Conservation (phyloP, 2,797 vertebrate genomes). For the Danio jaintianensis region DNA sequence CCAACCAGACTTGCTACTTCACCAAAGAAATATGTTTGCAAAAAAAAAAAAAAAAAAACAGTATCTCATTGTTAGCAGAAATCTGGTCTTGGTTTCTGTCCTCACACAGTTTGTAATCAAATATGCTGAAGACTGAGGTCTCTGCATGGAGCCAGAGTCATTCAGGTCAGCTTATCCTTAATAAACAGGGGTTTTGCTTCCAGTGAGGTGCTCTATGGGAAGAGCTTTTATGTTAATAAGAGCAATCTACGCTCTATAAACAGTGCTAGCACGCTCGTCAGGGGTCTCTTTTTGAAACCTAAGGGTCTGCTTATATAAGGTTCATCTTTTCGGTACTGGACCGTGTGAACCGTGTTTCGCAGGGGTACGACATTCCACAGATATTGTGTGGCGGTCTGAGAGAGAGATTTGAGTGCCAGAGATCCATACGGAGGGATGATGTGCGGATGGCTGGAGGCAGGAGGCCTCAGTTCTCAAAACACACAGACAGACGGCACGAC, state of each 20-base stretch:
- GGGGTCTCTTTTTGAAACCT: conserved; percentile 59
- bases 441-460: conserved; percentile 24
- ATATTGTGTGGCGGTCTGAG: conserved; percentile 63
- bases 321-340: conserved; percentile 62
- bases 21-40: conserved; percentile 15
- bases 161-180: conserved; percentile 51
- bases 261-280: conserved; percentile 40
- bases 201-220: neutral
- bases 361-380: conserved; percentile 63
- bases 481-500: neutral
- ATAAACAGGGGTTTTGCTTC: conserved; percentile 29
- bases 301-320: conserved; percentile 70
- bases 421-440: conserved; percentile 41
- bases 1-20: neutral
- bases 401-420: conserved; percentile 66
- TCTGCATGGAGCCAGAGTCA: conserved; percentile 41
- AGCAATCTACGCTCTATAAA: conserved; percentile 63
- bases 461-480: conserved; percentile 32
- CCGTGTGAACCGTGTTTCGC: conserved; percentile 62
- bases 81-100: conserved; percentile 25
- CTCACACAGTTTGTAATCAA: conserved; percentile 48
- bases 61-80: conserved; percentile 58
- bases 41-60: conserved; percentile 39
- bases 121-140: conserved; percentile 43
- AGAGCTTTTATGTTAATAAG: conserved; percentile 60